Conservation (phyloP, 1,140 invertebrate species). For the fruit fly (Drosophila melanogaster) region Release_6_plus_ISO1_MT NT_033779.5:32001-32500, state of each 20-base stretch:
- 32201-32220: conserved; percentile 12
- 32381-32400: conserved; percentile 19
- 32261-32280: conserved; percentile 1
- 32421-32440: conserved; percentile 15
- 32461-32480: conserved; percentile 60
- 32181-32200: conserved; percentile 15
- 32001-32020: conserved; percentile 42
- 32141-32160: conserved; percentile 23
- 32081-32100: conserved; percentile 63
- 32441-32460: conserved; percentile 2
- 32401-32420: conserved; percentile 19
- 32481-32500: conserved; percentile 63
- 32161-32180: conserved; percentile 21
- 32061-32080: conserved; percentile 61
- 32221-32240: background rate
- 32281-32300: conserved; percentile 25
- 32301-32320: conserved; percentile 58
- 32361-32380: conserved; percentile 72
- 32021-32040: conserved; percentile 76
- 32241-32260: conserved; percentile 15
- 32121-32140: conserved; percentile 55
- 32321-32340: conserved; percentile 74
- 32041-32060: conserved; percentile 83
- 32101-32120: conserved; percentile 71
- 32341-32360: conserved; percentile 79